Evolutionary conservation across 2,797 vertebrate species (phyloP), one percentile per base, ranked within the genome.

Genomic region (Lophius americanus): DNA sequence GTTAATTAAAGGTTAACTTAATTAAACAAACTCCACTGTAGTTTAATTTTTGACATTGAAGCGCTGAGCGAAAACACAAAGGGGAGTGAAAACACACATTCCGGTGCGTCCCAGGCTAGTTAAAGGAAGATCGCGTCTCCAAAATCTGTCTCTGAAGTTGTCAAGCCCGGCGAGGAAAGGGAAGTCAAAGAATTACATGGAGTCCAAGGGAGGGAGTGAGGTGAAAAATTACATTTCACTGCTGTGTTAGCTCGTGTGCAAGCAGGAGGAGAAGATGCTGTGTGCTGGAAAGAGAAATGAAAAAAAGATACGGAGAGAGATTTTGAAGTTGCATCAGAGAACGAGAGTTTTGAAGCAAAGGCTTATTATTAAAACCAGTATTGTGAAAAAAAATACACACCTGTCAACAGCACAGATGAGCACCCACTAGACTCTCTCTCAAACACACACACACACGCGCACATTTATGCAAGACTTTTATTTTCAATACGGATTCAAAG

Each of bases 121-220:
- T 89, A 82, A 83, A 88, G 87, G 83, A 89, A 76, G 78, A 84
- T 87, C 75, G 73, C 39, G 53, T 80, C 84, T 78, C 74, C 65
- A 69, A 70, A 66, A 78, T 78, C 66, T 77, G 79, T 72, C 74
- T 82, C 62, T 58, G 67, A 83, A 79, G 82, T 87, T 86, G 85
- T 89, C 78, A 79, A 64, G 89, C 71, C 73, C 79, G 66, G 58
- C 64, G 64, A 76, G 70, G 60, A 60, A 32, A 79, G 68, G 75
- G 60, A 64, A 91, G 79, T 79, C 65, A 67, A 60, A 67, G 70
- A 60, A 74, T 46, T 13, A 60, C 82, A 41, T 84, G 78, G 78
- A 74, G 61, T 80, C 63, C 75, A 69, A 5, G 71, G 6, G 74
- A 74, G 80, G 11, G 41, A 75, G 68, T 6, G 64, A 70, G 82